Percentiles rank a stretch among this genome's conserved stretches.
Conservation (phyloP, 35 echinoderm and acorn worm species). For the Amphiura filiformis region DNA sequence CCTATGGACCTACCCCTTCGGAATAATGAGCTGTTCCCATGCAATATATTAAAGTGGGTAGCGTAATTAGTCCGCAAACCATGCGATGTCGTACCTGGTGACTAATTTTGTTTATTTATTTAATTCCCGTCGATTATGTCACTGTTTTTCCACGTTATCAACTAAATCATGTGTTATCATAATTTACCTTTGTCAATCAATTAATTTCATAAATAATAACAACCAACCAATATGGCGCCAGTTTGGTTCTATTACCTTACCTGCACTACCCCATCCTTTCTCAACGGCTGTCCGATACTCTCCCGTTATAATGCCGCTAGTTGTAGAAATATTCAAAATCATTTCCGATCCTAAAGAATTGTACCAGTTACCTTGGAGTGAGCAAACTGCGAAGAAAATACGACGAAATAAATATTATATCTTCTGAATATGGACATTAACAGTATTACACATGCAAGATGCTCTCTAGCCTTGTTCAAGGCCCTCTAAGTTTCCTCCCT, state of each 20-base stretch:
- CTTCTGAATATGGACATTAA: too few species aligned
- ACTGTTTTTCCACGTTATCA: not conserved
- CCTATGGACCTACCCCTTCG: too few species aligned
- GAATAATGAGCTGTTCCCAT: too few species aligned
- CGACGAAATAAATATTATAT: not conserved
- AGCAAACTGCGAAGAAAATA: slow-evolving; percentile 27
- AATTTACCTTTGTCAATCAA: not conserved
- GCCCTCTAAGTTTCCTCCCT: too few species aligned
- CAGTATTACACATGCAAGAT: too few species aligned
- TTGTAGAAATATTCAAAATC: slow-evolving; percentile 9
- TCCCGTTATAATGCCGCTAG: slow-evolving; percentile 22
- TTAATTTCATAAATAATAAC: too few species aligned
- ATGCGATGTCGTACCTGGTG: too few species aligned
- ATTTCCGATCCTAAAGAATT: slow-evolving; percentile 54
- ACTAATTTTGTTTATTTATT: not conserved
- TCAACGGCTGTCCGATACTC: slow-evolving; percentile 68
- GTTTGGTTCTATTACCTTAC: slow-evolving; percentile 41
- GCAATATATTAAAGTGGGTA: too few species aligned
- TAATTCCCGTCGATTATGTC: too few species aligned
- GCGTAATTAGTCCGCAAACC: too few species aligned
- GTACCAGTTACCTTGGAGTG: slow-evolving; percentile 49
- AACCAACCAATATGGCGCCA: not conserved
- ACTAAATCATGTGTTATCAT: not conserved
- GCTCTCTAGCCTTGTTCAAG: too few species aligned
- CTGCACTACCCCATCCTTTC: slow-evolving; percentile 18